Percentiles rank a stretch among this genome's conserved stretches.
These are phyloP conservation scores for Heliocidaris erythrogramma DNA, from an alignment of 35 echinoderm and acorn worm species.

Conservation along the genomic window DNA sequence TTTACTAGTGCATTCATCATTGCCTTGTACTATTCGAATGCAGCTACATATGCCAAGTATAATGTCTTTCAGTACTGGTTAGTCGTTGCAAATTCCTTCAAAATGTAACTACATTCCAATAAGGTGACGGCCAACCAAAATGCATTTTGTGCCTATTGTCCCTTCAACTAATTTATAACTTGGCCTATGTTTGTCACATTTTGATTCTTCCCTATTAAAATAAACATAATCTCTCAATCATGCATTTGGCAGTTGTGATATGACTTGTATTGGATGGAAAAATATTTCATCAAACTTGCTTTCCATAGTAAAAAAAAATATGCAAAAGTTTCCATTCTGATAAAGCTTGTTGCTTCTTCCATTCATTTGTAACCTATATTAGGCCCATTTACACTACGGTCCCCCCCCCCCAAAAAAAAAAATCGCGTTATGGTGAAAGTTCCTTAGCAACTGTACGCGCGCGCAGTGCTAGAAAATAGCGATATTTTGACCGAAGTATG, in stretches of 20 bases:
- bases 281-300: not conserved
- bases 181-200: too few relatives aligned
- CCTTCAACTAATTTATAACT: too few relatives aligned
- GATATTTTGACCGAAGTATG: too few relatives aligned
- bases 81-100: not conserved
- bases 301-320: not conserved
- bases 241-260: not conserved
- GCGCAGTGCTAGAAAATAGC: too few relatives aligned
- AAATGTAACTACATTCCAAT: not conserved
- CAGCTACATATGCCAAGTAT: not conserved
- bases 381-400: too few relatives aligned
- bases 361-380: not conserved
- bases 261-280: too few relatives aligned
- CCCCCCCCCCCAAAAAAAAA: too few relatives aligned
- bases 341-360: not conserved
- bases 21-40: not conserved
- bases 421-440: too few relatives aligned
- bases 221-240: not conserved
- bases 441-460: too few relatives aligned
- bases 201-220: too few relatives aligned
- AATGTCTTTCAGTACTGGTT: not conserved
- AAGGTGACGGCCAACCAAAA: not conserved
- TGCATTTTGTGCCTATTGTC: too few relatives aligned
- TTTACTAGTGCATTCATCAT: not conserved
- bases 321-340: not conserved